Base-by-base conservation (phyloP, 2,888 invertebrate species). In the Invenusta paracnida region DNA sequence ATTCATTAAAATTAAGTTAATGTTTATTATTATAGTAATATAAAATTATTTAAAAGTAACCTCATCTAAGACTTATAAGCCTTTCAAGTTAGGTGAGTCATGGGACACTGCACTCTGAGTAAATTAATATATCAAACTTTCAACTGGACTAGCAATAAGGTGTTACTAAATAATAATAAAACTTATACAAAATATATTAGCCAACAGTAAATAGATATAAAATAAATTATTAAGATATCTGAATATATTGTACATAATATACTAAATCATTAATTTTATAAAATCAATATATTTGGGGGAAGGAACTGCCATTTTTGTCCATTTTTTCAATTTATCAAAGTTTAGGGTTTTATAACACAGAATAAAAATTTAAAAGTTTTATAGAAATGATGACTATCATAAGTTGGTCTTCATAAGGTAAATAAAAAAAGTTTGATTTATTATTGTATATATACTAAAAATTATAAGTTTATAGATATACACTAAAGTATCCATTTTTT, bases 401-500 rank as follows among this genome's bases (percentile, higher is more conserved):
- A 23, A 73, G 73, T 73, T 73, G 27, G 73, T 73, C 73, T 73
- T 73, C 73, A 73, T 73, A 73, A 13, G 5, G 27, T 13, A 73
- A 73, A 73, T 73, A 23, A 23, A 73, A 73, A 73, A 73, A 73
- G 73, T 73, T 73, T 73, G 73, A 73, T 73, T 73, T 73, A 73
- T 73, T 13, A 73, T 73, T 73, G 27, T 25, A 73, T 73, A 73
- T 2, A 73, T 73, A 73, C 73, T 23, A 73, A 73, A 73, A 73
- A 48, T 13, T 73, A 13, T 73, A 23, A 23, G 73, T 73, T 73
- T 73, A 73, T 73, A 73, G 23, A 73, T 73, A 73, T 13, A 73
- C 73, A 73, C 73, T 73, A 73, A 73, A 73, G 73, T 73, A 73
- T 73, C 73, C 73, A 73, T 73, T 73, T 73, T 73, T 73, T 73